phyloP scores from a whole-genome alignment of 2,888 invertebrate species.

The Pachymerium ferrugineum region DNA sequence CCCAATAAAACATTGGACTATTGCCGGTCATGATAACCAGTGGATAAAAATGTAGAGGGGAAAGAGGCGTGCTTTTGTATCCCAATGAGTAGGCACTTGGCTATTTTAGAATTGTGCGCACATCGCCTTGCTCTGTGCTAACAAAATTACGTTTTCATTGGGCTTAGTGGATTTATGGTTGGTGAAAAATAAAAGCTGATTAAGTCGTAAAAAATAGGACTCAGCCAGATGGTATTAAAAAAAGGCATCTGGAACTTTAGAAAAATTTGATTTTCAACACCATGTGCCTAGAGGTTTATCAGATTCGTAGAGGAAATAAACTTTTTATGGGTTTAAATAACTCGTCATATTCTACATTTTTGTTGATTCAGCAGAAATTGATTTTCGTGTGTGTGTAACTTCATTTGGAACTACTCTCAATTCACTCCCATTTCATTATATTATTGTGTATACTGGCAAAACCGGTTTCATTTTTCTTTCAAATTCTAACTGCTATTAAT shows the following conservation, averaged over 20 bases:
- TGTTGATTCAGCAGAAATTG: no score
- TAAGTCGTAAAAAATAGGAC: slow-evolving; percentile 16
- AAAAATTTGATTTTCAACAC: slow-evolving; percentile 18
- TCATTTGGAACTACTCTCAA: no score
- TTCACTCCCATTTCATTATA: no score
- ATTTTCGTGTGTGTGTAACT: no score
- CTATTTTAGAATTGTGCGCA: slow-evolving; percentile 14
- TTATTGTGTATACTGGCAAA: no score
- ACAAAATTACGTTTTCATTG: slow-evolving; percentile 18
- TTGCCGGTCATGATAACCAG: slow-evolving; percentile 10
- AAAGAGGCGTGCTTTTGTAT: background rate
- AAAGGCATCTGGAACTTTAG: slow-evolving; percentile 17
- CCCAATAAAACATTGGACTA: slow-evolving; percentile 21
- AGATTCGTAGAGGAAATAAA: no score
- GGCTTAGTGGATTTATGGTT: slow-evolving; percentile 11
- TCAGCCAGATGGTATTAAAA: background rate
- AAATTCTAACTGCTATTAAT: no score
- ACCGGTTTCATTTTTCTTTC: no score
- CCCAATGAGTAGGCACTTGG: background rate
- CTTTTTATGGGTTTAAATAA: no score
- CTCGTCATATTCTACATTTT: no score
- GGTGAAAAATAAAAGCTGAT: slow-evolving; percentile 21
- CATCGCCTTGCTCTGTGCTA: slow-evolving; percentile 21
- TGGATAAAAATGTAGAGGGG: slow-evolving; percentile 10
- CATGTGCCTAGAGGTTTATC: no score